Conservation (phyloP, 2,888 invertebrate species). For the Phyllotreta striolata region DNA sequence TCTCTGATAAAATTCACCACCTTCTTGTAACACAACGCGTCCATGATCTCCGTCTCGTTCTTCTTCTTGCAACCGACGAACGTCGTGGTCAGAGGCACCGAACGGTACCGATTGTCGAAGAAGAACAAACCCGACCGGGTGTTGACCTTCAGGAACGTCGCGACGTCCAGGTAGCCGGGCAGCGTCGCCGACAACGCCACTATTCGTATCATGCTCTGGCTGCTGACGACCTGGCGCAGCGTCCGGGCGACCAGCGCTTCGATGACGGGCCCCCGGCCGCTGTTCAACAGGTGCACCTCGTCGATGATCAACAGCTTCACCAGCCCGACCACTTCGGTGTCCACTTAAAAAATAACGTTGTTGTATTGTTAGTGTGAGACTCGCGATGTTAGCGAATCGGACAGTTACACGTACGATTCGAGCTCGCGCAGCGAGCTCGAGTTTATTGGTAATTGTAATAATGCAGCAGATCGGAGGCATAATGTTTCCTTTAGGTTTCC, state of each 20-base stretch:
- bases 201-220: conserved; percentile 95
- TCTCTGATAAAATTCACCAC: conserved; percentile 82
- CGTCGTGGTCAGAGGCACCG: conserved; percentile 91
- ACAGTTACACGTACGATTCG: no score
- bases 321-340: conserved; percentile 86
- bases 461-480: no score
- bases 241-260: conserved; percentile 97
- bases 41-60: conserved; percentile 77
- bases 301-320: conserved; percentile 95
- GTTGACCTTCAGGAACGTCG: conserved; percentile 92
- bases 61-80: conserved; percentile 70
- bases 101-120: conserved; percentile 87
- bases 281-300: conserved; percentile 96
- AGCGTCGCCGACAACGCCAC: conserved; percentile 96
- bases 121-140: conserved; percentile 91
- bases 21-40: conserved; percentile 92
- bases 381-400: no score
- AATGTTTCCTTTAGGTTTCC: no score
- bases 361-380: background rate
- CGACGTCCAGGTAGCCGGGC: conserved; percentile 97
- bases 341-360: conserved; percentile 65
- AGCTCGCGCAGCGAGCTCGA: no score
- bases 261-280: conserved; percentile 96
- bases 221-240: conserved; percentile 87
- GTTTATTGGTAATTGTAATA: no score